Evolutionary conservation across 2,113 vertebrate genomes (phyloP).

Genomic region (Lagopus leucura): DNA sequence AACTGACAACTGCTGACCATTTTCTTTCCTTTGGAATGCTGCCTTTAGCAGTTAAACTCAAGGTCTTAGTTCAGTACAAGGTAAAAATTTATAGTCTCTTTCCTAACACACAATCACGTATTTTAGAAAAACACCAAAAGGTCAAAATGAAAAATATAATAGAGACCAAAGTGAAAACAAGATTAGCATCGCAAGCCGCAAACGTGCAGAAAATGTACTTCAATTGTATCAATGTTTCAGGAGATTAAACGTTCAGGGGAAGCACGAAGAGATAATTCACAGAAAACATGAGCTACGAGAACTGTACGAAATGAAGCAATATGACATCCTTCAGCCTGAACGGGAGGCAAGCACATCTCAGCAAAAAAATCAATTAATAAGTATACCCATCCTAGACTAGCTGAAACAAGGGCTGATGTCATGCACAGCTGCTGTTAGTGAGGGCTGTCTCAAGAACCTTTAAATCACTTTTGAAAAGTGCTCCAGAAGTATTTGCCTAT

Average conservation of each 20-base stretch:
- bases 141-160: neutral
- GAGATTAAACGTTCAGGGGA: neutral
- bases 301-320: rapidly evolving
- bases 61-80: neutral
- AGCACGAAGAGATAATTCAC: neutral
- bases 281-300: neutral
- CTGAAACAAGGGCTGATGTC: neutral
- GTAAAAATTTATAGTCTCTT: neutral
- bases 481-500: neutral
- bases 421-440: neutral
- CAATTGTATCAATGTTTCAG: neutral
- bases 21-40: rapidly evolving
- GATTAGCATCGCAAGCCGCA: neutral
- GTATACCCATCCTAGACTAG: neutral
- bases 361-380: neutral
- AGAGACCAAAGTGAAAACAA: neutral
- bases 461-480: neutral
- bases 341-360: neutral
- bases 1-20: neutral
- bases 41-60: neutral
- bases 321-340: neutral
- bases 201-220: neutral
- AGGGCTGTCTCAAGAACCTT: neutral
- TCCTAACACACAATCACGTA: neutral
- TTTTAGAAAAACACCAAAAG: neutral